phyloP scores from a whole-genome alignment of 2,113 vertebrate species.

The Campylomormyrus numenius region DNA sequence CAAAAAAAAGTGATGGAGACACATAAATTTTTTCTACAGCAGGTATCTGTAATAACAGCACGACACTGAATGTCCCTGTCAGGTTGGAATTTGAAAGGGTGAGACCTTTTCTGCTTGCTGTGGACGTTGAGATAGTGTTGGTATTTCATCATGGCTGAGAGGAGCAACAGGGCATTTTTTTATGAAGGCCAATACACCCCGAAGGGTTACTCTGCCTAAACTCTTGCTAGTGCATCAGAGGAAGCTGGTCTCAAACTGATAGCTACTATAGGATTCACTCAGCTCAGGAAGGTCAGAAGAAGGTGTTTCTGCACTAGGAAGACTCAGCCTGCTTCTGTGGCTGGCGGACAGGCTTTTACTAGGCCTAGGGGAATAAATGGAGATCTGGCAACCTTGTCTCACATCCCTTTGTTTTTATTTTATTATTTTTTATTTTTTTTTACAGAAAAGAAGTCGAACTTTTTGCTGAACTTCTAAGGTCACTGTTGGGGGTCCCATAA shows the following conservation, averaged over 20 bases:
- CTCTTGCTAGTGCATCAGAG: background rate
- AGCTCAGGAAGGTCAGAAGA: background rate
- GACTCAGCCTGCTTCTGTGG: background rate
- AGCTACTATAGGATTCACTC: background rate
- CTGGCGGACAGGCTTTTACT: background rate
- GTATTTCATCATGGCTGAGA: constrained; percentile 1
- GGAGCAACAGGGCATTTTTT: background rate
- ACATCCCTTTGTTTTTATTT: background rate
- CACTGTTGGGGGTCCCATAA: background rate
- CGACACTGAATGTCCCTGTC: background rate
- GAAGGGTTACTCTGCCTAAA: background rate
- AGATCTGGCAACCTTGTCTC: background rate
- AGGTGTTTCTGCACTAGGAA: background rate
- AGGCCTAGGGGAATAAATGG: background rate
- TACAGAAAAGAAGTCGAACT: background rate
- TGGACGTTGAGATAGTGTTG: background rate
- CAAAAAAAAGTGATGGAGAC: background rate
- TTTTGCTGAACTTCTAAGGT: background rate
- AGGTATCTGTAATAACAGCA: background rate
- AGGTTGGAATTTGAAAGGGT: constrained; percentile 2
- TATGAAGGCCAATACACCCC: background rate
- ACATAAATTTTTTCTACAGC: background rate
- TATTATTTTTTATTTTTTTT: background rate
- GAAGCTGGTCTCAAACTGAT: background rate
- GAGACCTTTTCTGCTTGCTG: background rate